These are phyloP conservation scores for Meloidogyne hapla DNA, from an alignment of 1,140 invertebrate genomes.

Conservation along the genomic window DNA sequence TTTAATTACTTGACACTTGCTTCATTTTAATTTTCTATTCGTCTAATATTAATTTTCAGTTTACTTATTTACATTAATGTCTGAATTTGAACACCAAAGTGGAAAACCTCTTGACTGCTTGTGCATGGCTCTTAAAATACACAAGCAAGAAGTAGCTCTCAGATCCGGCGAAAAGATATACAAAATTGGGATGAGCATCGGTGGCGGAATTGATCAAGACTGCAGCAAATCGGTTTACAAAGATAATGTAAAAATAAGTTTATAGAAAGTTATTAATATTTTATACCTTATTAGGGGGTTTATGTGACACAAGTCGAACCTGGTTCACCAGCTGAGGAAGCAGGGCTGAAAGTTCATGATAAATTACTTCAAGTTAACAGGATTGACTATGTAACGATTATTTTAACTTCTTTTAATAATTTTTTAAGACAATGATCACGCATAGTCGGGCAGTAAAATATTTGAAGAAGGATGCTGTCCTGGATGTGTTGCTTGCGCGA, in stretches of 20 bases:
- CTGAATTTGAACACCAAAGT: constrained; percentile 19
- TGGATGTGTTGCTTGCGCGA: constrained; percentile 1
- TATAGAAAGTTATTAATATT: neutral
- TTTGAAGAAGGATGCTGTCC: neutral
- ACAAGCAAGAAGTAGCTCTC: constrained; percentile 1
- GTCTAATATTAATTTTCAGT: neutral
- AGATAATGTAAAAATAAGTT: neutral
- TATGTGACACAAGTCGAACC: constrained; percentile 5
- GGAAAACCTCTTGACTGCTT: constrained; percentile 16
- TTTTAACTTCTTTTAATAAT: neutral
- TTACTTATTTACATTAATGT: constrained; percentile 1
- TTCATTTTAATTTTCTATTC: neutral
- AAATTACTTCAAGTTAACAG: constrained; percentile 22
- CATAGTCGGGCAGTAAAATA: constrained; percentile 13
- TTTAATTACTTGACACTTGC: neutral
- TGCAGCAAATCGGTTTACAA: constrained; percentile 10
- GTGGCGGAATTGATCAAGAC: constrained; percentile 25
- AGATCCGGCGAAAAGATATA: neutral
- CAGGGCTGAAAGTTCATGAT: constrained; percentile 17
- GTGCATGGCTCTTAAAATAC: constrained; percentile 20
- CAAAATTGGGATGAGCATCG: constrained; percentile 24
- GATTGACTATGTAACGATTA: constrained; percentile 18
- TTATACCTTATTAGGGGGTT: constrained; percentile 5
- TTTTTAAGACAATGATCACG: constrained; percentile 17
- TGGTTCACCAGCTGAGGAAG: constrained; percentile 10